Conservation (phyloP, 1,140 invertebrate species). For the Procambarus virginalis region DNA sequence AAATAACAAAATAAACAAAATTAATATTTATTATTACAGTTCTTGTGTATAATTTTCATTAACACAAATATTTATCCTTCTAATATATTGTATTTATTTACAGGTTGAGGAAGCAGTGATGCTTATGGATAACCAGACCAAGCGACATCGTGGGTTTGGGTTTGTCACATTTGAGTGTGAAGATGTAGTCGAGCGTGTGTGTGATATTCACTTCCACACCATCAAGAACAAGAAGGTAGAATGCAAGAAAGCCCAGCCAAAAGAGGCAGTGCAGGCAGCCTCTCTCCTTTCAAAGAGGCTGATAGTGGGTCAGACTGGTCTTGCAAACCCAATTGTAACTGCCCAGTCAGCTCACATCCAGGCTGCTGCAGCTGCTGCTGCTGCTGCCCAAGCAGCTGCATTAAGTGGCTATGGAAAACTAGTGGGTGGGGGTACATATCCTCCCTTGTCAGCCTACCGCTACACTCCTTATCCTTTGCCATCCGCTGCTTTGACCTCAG, state of each 20-base stretch:
- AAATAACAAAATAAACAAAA: no score
- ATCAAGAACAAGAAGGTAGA: conserved; percentile 96
- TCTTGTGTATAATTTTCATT: neutral
- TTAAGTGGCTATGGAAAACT: conserved; percentile 81
- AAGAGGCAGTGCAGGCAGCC: conserved; percentile 86
- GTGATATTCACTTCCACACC: conserved; percentile 94
- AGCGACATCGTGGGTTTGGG: conserved; percentile 91
- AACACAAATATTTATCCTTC: neutral
- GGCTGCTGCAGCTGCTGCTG: conserved; percentile 77
- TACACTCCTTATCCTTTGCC: conserved; percentile 82
- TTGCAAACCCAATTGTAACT: conserved; percentile 57
- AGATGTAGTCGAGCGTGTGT: conserved; percentile 90
- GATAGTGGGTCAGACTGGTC: conserved; percentile 78
- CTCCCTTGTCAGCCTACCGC: conserved; percentile 72
- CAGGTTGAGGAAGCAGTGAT: conserved; percentile 88
- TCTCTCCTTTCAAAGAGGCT: conserved; percentile 81
- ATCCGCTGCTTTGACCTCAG: conserved; percentile 74
- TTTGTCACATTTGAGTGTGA: conserved; percentile 95
- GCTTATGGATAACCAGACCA: conserved; percentile 96
- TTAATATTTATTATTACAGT: no score
- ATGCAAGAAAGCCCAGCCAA: conserved; percentile 94
- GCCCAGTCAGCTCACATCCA: conserved; percentile 72
- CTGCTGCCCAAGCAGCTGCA: conserved; percentile 83
- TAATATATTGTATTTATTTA: neutral
- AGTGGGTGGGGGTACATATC: conserved; percentile 75